A percentile compares a stretch with the other conserved stretches of the same genome.
phyloP scores from a whole-genome alignment of 2,888 invertebrate species.

The Thelaira solivaga region DNA sequence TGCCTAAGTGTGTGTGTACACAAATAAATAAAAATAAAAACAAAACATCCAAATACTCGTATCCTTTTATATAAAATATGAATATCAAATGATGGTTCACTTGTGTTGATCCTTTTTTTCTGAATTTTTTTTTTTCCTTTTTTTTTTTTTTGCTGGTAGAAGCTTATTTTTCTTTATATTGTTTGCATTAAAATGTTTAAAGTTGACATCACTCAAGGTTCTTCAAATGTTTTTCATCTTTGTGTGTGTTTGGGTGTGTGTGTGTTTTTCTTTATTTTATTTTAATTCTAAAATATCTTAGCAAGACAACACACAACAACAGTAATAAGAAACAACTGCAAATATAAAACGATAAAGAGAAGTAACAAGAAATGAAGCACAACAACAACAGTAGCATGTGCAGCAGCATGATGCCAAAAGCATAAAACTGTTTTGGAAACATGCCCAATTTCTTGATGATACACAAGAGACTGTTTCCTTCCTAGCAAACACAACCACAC shows the following conservation, averaged over 20 bases:
- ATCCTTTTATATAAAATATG: no score
- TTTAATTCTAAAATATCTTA: not conserved
- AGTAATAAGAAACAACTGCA: slow-evolving; percentile 34
- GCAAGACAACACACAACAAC: slow-evolving; percentile 44
- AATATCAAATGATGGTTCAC: no score
- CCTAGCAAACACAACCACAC: slow-evolving; percentile 20
- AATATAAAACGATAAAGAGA: not conserved
- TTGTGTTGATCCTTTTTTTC: no score
- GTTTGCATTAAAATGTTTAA: slow-evolving; percentile 54
- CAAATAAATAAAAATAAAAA: no score
- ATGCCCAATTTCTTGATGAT: slow-evolving; percentile 62
- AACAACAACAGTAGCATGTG: slow-evolving; percentile 11
- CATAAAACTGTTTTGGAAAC: slow-evolving; percentile 63
- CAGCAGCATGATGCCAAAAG: slow-evolving; percentile 53
- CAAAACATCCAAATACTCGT: no score
- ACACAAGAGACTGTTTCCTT: slow-evolving; percentile 61
- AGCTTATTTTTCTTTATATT: slow-evolving; percentile 17
- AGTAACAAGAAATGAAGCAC: slow-evolving; percentile 8
- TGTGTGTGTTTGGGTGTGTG: no score
- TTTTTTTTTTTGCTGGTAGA: not conserved
- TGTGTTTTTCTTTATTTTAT: not conserved
- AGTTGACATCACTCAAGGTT: slow-evolving; percentile 60
- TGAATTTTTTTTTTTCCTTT: slow-evolving; percentile 4
- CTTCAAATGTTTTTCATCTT: slow-evolving; percentile 25
- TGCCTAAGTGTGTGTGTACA: no score